Evolutionary conservation across 1,140 invertebrate genomes (phyloP).

Genomic region (Leucophenga varia): DNA sequence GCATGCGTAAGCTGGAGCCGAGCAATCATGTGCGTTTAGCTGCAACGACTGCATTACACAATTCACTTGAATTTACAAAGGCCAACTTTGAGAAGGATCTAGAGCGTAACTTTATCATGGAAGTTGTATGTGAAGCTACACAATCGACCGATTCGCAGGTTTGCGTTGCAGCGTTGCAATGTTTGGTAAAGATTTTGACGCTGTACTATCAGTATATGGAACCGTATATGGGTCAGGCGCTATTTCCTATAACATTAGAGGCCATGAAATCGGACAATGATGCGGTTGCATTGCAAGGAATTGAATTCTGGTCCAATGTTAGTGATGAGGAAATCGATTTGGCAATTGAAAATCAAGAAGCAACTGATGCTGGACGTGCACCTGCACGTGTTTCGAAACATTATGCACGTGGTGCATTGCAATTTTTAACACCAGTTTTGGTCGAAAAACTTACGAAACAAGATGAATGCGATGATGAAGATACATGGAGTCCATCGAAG

Average conservation of each 20-base stretch:
- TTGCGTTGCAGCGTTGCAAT: slow-evolving; percentile 94
- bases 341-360: slow-evolving; percentile 92
- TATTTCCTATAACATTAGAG: slow-evolving; percentile 98
- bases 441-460: slow-evolving; percentile 95
- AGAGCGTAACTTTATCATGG: slow-evolving; percentile 99
- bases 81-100: slow-evolving; percentile 97
- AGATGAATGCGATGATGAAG: slow-evolving; percentile 91
- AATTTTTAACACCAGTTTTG: slow-evolving; percentile 92
- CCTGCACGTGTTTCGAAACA: slow-evolving; percentile 85
- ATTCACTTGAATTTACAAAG: slow-evolving; percentile 98
- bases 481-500: slow-evolving; percentile 99
- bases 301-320: slow-evolving; percentile 99
- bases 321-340: slow-evolving; percentile 99
- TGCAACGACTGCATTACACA: slow-evolving; percentile 95
- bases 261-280: slow-evolving; percentile 97
- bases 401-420: slow-evolving; percentile 95
- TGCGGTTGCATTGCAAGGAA: slow-evolving; percentile 96
- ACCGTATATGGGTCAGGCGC: slow-evolving; percentile 94
- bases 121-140: slow-evolving; percentile 94
- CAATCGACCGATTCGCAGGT: slow-evolving; percentile 84
- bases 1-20: slow-evolving; percentile 84
- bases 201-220: slow-evolving; percentile 99
- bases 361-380: slow-evolving; percentile 85
- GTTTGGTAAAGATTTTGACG: slow-evolving; percentile 98
- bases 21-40: slow-evolving; percentile 87